phyloP scores from a whole-genome alignment of 2,113 vertebrate genomes.

The Marcusenius ussheri region DNA sequence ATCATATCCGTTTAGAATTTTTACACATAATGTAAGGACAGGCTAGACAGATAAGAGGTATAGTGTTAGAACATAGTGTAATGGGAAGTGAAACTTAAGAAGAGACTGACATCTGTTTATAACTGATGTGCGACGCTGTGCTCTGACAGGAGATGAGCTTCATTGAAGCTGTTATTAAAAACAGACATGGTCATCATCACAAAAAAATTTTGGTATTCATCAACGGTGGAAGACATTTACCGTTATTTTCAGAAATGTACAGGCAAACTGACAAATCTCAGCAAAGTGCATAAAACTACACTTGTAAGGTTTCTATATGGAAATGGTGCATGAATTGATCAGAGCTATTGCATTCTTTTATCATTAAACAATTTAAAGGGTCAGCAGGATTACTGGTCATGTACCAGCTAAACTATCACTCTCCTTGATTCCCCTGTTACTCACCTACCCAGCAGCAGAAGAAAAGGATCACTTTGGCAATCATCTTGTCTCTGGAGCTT shows the following conservation, averaged over 20 bases:
- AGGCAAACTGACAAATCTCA: not conserved
- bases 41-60: not conserved
- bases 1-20: not conserved
- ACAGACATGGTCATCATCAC: not conserved
- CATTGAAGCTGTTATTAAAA: constrained; percentile 44
- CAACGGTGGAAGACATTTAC: not conserved
- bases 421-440: constrained; percentile 20
- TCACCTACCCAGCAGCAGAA: constrained; percentile 46
- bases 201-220: not conserved
- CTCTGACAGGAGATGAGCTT: constrained; percentile 48
- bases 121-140: constrained; percentile 28
- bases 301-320: not conserved
- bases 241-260: not conserved
- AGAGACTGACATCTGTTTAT: not conserved
- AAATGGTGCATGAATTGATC: not conserved
- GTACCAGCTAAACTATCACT: not conserved
- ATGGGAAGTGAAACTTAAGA: not conserved
- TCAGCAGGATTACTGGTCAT: not conserved
- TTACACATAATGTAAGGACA: not conserved
- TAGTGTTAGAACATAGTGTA: not conserved
- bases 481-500: constrained; percentile 29
- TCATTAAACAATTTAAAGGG: not conserved
- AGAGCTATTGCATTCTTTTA: not conserved
- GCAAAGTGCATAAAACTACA: not conserved
- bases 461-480: constrained; percentile 22